Evolutionary conservation across 2,113 vertebrate species (phyloP).

Genomic region (Larimichthys polyactis): DNA sequence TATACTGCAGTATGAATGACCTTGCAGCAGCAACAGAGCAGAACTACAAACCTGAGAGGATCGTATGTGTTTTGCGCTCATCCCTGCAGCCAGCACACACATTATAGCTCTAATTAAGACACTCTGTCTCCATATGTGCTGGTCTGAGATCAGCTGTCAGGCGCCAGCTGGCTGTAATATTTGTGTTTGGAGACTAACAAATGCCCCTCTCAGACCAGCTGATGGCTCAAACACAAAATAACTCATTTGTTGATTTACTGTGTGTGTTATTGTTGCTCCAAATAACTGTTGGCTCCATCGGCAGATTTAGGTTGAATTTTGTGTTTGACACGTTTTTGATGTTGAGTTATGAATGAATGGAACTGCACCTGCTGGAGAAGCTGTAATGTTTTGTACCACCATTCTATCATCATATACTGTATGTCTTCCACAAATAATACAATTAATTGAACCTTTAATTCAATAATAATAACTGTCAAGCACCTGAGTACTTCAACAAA

Average conservation of each 20-base stretch:
- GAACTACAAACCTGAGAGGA: constrained; percentile 21
- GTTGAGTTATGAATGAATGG: background rate
- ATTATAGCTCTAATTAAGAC: constrained; percentile 47
- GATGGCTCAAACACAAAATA: background rate
- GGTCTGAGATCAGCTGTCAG: constrained; percentile 52
- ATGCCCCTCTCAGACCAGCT: constrained; percentile 17
- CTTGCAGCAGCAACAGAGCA: constrained; percentile 45
- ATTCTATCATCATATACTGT: too few relatives aligned
- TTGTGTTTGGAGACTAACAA: background rate
- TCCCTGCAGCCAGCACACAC: constrained; percentile 10
- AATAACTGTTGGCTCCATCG: background rate
- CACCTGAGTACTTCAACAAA: background rate
- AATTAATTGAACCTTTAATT: background rate
- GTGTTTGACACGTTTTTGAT: background rate
- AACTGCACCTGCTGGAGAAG: background rate
- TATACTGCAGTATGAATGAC: constrained; percentile 53
- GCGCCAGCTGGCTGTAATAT: constrained; percentile 25
- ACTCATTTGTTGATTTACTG: background rate
- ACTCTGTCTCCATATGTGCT: constrained; percentile 17
- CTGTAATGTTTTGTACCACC: background rate
- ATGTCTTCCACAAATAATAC: background rate
- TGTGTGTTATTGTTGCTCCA: background rate
- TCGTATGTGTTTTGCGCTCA: constrained; percentile 16
- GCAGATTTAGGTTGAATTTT: background rate
- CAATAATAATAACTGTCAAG: background rate